Evolutionary conservation across 2,888 invertebrate genomes (phyloP), one percentile per base, ranked within the genome.

Genomic region (Lithodes maja): DNA sequence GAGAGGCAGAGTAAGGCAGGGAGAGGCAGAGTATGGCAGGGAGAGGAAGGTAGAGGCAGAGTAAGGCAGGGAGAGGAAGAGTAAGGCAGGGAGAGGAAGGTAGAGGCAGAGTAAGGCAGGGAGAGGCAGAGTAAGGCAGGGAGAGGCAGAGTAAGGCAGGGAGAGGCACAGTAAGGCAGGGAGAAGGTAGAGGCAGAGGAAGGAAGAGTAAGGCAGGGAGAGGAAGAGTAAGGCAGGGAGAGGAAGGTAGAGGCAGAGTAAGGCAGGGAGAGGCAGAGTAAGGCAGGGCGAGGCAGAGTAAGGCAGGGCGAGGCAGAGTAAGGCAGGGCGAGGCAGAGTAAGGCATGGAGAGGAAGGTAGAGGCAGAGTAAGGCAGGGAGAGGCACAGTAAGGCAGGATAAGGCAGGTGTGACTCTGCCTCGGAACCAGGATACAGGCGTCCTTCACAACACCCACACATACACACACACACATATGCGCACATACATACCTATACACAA

Each of bases 401-500:
- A 61, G 61, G 61, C 61, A 61, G 61, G 61, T 61, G 61, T 61
- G 61, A 61, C 61, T 61, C 61, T 61, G 61, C 61, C 61, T 61
- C 61, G 1, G 61, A 12, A 61, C 61, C 61, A 61, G 61, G 61
- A 61, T 61, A 61, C 61, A 61, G 12, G 61, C 61, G 61, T 5
- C 61, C 61, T 61, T 61, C 61, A 61, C 61, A 5, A 61, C 61
- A 12, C 61, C 61, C 61, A 61, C 61, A 61, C 61, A 12, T 7
- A 61, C 61, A 61, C 61, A 61, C 61, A 61, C 61, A 61, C 12
- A 61, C 61, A 61, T 12, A 12, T 61, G 61, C 61, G 12, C 61
- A 61, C 61, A 33, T 33, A 33, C 33, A 33, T 33, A 33, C 33
- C 33, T 33, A 33, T 33, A 33, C 33, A 33, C 33, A 33, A 33